Conservation (phyloP, 2,888 invertebrate genomes). For the Abrostola tripartita region DNA sequence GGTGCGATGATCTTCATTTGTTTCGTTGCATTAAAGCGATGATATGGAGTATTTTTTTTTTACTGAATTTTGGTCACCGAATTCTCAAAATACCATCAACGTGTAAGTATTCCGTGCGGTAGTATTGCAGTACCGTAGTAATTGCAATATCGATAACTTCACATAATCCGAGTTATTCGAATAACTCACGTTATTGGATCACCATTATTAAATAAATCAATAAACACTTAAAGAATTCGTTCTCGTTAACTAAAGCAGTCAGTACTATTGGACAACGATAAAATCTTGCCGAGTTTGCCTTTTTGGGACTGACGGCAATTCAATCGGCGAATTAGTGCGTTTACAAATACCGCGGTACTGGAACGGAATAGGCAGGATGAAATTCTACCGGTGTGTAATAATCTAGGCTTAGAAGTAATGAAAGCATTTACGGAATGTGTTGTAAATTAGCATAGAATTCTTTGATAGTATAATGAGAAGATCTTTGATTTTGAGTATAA, state of each 20-base stretch:
- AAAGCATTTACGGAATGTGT: slow-evolving; percentile 8
- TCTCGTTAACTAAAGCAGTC: slow-evolving; percentile 31
- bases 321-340: slow-evolving; percentile 36
- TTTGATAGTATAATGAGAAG: no score
- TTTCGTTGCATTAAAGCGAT: no score
- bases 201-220: slow-evolving; percentile 35
- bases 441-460: no score
- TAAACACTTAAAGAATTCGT: slow-evolving; percentile 25
- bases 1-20: no score
- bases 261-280: slow-evolving; percentile 48
- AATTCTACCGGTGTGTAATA: slow-evolving; percentile 38
- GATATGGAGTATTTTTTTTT: no score
- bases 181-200: slow-evolving; percentile 15
- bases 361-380: slow-evolving; percentile 24
- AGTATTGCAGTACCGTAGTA: slow-evolving; percentile 3
- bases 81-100: no score
- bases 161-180: slow-evolving; percentile 13
- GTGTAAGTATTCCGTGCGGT: background rate
- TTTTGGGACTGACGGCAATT: slow-evolving; percentile 36
- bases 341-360: slow-evolving; percentile 35
- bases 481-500: no score
- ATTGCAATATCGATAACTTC: slow-evolving; percentile 5
- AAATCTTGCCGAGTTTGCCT: slow-evolving; percentile 44
- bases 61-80: no score
- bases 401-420: slow-evolving; percentile 19